Evolutionary conservation across 2,888 invertebrate genomes (phyloP).

Genomic region (Allacma fusca): DNA sequence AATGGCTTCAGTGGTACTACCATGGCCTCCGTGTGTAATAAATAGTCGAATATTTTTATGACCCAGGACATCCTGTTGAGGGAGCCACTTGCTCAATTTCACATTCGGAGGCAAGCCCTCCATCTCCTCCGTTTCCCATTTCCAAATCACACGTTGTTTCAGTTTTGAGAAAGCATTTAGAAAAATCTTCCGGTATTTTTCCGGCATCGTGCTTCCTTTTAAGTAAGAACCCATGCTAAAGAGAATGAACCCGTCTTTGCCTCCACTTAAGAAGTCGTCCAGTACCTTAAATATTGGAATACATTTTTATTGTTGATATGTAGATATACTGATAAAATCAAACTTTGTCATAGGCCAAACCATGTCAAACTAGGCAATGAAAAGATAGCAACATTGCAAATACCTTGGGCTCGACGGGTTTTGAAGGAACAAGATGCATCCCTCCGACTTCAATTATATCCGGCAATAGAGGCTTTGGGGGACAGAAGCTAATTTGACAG

Average conservation of each 20-base stretch:
- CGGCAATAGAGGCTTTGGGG: slow-evolving; percentile 57
- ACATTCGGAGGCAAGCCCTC: slow-evolving; percentile 71
- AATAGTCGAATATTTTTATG: slow-evolving; percentile 63
- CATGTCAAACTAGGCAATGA: too few relatives aligned
- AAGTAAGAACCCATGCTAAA: slow-evolving; percentile 88
- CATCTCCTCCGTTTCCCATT: slow-evolving; percentile 76
- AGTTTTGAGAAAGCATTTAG: slow-evolving; percentile 77
- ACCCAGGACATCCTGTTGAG: slow-evolving; percentile 78
- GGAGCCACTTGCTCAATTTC: slow-evolving; percentile 73
- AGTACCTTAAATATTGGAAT: too few relatives aligned
- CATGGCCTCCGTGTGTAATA: slow-evolving; percentile 63
- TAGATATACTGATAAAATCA: too few relatives aligned
- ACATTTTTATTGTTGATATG: too few relatives aligned
- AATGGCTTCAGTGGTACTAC: slow-evolving; percentile 73
- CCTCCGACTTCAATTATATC: slow-evolving; percentile 57
- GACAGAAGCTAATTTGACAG: slow-evolving; percentile 57
- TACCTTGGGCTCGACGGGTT: slow-evolving; percentile 69
- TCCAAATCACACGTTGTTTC: slow-evolving; percentile 84
- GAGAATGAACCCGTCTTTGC: slow-evolving; percentile 77
- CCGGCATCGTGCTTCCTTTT: slow-evolving; percentile 82
- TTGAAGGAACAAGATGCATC: slow-evolving; percentile 73
- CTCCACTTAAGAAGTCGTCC: slow-evolving; percentile 71
- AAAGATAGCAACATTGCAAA: too few relatives aligned
- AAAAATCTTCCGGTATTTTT: slow-evolving; percentile 74
- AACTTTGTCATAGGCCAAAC: too few relatives aligned